Conservation (phyloP, 1,140 invertebrate species). For the Agrilus planipennis region DNA sequence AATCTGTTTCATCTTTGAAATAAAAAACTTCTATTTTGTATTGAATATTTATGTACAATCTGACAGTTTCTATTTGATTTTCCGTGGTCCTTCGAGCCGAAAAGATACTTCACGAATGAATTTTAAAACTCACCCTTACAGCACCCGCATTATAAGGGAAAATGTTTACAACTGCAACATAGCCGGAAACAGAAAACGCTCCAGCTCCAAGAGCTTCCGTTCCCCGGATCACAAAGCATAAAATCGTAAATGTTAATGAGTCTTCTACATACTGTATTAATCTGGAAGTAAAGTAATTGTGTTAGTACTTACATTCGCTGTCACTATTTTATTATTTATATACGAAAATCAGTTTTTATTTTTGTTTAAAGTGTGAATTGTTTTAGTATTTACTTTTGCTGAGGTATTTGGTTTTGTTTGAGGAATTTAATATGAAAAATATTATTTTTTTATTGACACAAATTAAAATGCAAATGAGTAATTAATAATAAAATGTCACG, state of each 20-base stretch:
- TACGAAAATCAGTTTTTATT: background rate
- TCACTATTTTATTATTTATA: background rate
- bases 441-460: no score
- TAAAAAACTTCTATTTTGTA: no score
- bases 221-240: constrained; percentile 60
- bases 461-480: no score
- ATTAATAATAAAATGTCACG: no score
- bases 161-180: constrained; percentile 60
- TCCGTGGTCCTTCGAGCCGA: no score
- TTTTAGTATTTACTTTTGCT: constrained; percentile 11
- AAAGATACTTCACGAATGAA: no score
- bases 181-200: constrained; percentile 60
- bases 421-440: no score
- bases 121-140: constrained; percentile 54
- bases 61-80: no score
- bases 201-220: constrained; percentile 62
- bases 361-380: background rate
- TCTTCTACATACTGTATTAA: constrained; percentile 47
- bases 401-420: no score
- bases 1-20: no score
- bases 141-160: constrained; percentile 63
- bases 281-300: constrained; percentile 38
- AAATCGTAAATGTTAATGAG: constrained; percentile 43
- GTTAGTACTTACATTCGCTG: background rate
- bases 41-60: no score